Evolutionary conservation across 1,140 invertebrate species (phyloP), one percentile per base, ranked within the genome.

Genomic region (Orussus abietinus): DNA sequence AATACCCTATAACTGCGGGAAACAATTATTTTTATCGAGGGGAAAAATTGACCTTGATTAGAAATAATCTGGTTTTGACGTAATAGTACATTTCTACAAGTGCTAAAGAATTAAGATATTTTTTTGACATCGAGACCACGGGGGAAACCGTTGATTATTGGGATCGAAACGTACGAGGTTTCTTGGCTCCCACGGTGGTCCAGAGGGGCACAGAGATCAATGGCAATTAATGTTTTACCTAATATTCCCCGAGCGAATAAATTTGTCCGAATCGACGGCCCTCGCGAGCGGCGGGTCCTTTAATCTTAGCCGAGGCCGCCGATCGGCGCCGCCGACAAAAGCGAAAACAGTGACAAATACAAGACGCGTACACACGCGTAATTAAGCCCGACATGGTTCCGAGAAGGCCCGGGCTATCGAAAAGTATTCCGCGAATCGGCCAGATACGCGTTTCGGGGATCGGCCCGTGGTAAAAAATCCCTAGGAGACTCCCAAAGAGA

Each of bases 191-290:
- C 31, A 21, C 15, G 42, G 42, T 44, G 42, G 41, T 37, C 34
- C 28, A 14, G n/a, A n/a, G n/a, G n/a, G n/a, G n/a, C n/a, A n/a
- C n/a, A n/a, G n/a, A n/a, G n/a, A n/a, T n/a, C n/a, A n/a, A n/a
- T n/a, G n/a, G n/a, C n/a, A n/a, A n/a, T n/a, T n/a, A n/a, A n/a
- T n/a, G n/a, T n/a, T n/a, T n/a, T n/a, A n/a, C n/a, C n/a, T n/a
- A n/a, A n/a, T n/a, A n/a, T n/a, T n/a, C n/a, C n/a, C n/a, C 35
- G 49, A 58, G 49, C 45, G 49, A 59, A 59, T 61, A 55, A 61
- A 57, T 62, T 57, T 51, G 49, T 51, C 49, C 48, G 40, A 55
- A 53, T 55, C 47, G 44, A 18, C 9, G 5, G 13, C 34, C 43
- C 45, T 38, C 44, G 45, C 13, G 19, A 31, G 25, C 33, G n/a